Percentiles rank a stretch among this genome's conserved stretches.
Conservation (phyloP, 2,888 invertebrate genomes). For the Eubasilissa splendida region DNA sequence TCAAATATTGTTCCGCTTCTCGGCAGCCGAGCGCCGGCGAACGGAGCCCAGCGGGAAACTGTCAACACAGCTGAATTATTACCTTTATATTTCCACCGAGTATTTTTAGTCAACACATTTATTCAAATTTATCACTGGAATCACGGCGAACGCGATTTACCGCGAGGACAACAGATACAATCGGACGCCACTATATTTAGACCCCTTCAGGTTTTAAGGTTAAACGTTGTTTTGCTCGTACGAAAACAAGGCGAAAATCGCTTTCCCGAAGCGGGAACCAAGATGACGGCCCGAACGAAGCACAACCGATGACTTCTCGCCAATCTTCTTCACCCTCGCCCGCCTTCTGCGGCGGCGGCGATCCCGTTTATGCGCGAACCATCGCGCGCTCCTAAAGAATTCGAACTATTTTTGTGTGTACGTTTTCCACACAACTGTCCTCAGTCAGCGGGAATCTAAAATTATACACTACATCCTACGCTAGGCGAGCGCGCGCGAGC, state of each 20-base stretch:
- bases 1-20: background rate
- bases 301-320: background rate
- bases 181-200: conserved; percentile 43
- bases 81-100: conserved; percentile 15
- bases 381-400: conserved; percentile 44
- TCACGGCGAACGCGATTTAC: conserved; percentile 18
- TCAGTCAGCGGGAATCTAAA: conserved; percentile 40
- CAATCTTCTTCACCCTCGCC: background rate
- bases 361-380: background rate
- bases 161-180: conserved; percentile 7
- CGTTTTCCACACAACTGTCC: conserved; percentile 44
- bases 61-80: conserved; percentile 35
- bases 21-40: conserved; percentile 3
- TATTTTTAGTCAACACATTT: conserved; percentile 40
- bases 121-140: conserved; percentile 32
- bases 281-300: background rate
- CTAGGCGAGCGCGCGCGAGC: conserved; percentile 64
- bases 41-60: conserved; percentile 1
- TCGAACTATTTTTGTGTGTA: conserved; percentile 61
- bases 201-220: conserved; percentile 42
- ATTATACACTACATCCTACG: conserved; percentile 56
- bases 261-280: background rate
- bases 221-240: conserved; percentile 18
- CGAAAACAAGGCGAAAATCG: conserved; percentile 10
- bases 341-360: conserved; percentile 4